phyloP scores from a whole-genome alignment of 2,888 invertebrate genomes.

The Synergus gifuensis region DNA sequence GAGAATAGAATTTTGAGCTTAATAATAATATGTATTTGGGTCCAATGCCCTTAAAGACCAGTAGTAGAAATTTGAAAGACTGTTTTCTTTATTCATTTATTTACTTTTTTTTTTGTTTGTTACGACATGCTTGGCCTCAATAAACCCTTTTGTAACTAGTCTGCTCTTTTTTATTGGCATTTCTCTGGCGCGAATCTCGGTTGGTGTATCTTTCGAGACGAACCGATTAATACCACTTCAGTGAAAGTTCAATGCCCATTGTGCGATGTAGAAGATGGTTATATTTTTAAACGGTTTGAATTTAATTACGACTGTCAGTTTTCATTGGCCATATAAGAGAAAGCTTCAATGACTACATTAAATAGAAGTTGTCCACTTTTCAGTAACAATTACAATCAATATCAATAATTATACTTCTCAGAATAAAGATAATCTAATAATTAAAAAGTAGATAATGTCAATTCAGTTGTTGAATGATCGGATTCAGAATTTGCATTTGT shows the following conservation, averaged over 20 bases:
- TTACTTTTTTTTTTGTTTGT: neutral
- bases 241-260: slow-evolving; percentile 40
- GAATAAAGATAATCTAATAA: neutral
- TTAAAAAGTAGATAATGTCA: neutral
- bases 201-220: slow-evolving; percentile 25
- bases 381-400: neutral
- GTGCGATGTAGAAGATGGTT: slow-evolving; percentile 30
- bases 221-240: slow-evolving; percentile 34
- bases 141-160: neutral
- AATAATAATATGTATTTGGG: too few species aligned
- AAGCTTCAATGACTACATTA: slow-evolving; percentile 14
- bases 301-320: slow-evolving; percentile 23
- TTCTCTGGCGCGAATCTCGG: slow-evolving; percentile 18
- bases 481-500: neutral
- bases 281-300: slow-evolving; percentile 40
- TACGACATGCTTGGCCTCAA: neutral
- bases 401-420: neutral
- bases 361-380: slow-evolving; percentile 18
- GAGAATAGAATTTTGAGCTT: too few species aligned
- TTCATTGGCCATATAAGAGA: slow-evolving; percentile 21
- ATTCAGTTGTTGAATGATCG: neutral
- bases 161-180: slow-evolving; percentile 5
- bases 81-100: neutral
- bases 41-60: neutral
- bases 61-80: neutral